These are phyloP conservation scores for Diploptera punctata DNA, from an alignment of 2,888 invertebrate species.

Conservation along the genomic window DNA sequence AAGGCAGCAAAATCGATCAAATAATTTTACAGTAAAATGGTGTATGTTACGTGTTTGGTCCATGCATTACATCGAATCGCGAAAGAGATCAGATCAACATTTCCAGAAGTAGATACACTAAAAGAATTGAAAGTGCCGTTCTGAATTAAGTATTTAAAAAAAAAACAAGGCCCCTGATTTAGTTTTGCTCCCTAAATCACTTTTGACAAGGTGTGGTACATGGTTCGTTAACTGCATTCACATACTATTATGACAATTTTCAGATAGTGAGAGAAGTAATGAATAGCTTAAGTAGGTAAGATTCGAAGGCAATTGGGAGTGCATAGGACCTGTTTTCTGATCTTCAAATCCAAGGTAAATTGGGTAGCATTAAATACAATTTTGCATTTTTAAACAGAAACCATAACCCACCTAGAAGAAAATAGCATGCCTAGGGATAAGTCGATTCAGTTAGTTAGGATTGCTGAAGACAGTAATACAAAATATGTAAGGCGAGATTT, in stretches of 20 bases:
- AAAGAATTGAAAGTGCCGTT: background rate
- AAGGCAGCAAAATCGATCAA: no score
- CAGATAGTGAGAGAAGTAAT: background rate
- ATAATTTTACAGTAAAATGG: constrained; percentile 2
- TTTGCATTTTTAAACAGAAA: background rate
- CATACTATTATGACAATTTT: constrained; percentile 5
- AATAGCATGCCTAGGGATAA: background rate
- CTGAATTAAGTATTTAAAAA: background rate
- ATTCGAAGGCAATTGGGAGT: background rate
- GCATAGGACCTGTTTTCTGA: constrained; percentile 1
- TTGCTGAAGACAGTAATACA: no score
- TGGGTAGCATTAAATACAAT: background rate
- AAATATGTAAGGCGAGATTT: no score
- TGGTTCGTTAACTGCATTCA: background rate
- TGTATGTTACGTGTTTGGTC: background rate
- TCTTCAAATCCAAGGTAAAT: background rate
- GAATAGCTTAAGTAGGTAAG: background rate
- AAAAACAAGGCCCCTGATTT: background rate
- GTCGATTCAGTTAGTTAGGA: background rate
- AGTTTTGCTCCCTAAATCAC: background rate
- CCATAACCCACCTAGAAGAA: constrained; percentile 4
- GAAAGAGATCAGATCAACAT: background rate
- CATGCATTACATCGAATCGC: background rate
- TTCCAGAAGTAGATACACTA: background rate
- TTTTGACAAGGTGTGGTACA: background rate